Evolutionary conservation across 2,113 vertebrate genomes (phyloP).

Genomic region (Mesoclemmys tuberculata): DNA sequence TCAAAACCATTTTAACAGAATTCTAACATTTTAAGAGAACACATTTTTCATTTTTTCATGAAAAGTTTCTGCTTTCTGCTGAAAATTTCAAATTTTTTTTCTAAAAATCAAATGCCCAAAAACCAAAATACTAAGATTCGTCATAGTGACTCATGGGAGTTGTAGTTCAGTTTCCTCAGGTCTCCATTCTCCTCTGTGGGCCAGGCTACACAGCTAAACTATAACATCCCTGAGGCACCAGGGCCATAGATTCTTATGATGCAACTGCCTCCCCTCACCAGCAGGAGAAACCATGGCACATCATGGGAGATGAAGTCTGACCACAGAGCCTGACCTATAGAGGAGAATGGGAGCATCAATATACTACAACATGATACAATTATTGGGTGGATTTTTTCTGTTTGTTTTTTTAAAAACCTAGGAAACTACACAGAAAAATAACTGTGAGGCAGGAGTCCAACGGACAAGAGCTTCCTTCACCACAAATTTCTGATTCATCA

Average conservation of each 20-base stretch:
- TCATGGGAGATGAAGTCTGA: background rate
- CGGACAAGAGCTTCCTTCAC: background rate
- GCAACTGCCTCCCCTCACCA: background rate
- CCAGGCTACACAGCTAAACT: background rate
- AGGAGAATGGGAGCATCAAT: background rate
- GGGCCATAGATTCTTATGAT: background rate
- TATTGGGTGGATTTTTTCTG: background rate
- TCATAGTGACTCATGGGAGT: background rate
- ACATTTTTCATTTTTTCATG: background rate
- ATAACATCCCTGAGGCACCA: background rate
- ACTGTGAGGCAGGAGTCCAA: background rate
- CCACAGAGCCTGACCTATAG: background rate
- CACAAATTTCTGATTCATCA: background rate
- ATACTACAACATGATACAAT: background rate
- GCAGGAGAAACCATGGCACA: background rate
- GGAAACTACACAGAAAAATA: background rate
- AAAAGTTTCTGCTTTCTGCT: background rate
- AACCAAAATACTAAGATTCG: background rate
- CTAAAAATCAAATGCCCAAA: background rate
- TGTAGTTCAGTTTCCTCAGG: background rate
- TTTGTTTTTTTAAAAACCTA: background rate
- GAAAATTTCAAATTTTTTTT: background rate
- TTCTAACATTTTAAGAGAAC: accelerated
- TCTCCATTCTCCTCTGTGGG: background rate
- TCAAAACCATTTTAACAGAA: background rate